Evolutionary conservation across 2,113 vertebrate genomes (phyloP).

Genomic region (Choloepus hoffmanni): DNA sequence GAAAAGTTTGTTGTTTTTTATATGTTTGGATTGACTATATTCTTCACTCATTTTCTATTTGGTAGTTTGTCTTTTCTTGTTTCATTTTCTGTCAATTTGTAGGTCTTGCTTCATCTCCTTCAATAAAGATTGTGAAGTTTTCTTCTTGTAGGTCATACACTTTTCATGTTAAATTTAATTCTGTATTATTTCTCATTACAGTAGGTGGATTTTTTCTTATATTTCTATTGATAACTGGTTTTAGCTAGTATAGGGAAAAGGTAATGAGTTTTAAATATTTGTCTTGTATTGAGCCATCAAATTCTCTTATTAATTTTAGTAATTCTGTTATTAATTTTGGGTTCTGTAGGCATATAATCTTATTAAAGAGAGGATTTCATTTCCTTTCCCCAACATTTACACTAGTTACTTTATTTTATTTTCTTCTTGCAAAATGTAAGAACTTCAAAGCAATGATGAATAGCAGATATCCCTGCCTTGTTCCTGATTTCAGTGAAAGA

Average conservation of each 20-base stretch:
- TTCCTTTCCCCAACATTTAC: not conserved
- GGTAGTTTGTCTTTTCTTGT: not conserved
- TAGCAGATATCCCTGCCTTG: not conserved
- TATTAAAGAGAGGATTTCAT: conserved; percentile 2
- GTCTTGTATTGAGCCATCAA: not conserved
- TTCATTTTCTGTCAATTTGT: not conserved
- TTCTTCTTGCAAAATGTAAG: not conserved
- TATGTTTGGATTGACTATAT: not conserved
- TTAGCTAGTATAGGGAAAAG: not conserved
- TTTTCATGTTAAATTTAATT: not conserved
- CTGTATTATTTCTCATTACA: not conserved
- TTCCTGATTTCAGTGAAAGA: conserved; percentile 4
- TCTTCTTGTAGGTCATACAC: not conserved
- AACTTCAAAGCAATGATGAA: not conserved
- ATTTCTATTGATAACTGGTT: not conserved
- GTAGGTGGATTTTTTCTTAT: not conserved
- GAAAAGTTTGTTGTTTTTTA: not conserved
- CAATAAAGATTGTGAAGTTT: not conserved
- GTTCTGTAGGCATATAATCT: not conserved
- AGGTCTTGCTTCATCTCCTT: not conserved
- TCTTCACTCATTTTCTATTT: not conserved
- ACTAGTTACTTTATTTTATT: not conserved
- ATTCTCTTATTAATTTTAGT: not conserved
- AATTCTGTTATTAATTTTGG: not conserved
- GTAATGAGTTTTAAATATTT: conserved; percentile 41